Conservation (phyloP, 2,797 vertebrate genomes). For the Trematomus bernacchii region DNA sequence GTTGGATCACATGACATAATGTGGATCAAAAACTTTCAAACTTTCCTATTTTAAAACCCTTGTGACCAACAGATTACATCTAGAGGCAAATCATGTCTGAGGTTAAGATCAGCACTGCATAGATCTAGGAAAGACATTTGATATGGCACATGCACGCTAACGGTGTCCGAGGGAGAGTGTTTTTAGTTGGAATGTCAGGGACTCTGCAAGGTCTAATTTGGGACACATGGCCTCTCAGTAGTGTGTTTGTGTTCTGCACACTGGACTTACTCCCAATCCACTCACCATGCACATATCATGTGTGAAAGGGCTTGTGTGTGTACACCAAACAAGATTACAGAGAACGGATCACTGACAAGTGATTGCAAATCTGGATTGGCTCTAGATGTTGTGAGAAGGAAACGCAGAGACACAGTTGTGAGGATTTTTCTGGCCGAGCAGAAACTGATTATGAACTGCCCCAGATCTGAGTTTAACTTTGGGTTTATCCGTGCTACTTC, state of each 20-base stretch:
- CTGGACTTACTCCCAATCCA: slow-evolving; percentile 36
- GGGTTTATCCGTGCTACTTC: slow-evolving; percentile 6
- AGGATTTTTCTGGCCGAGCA: slow-evolving; percentile 42
- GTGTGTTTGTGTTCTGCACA: slow-evolving; percentile 51
- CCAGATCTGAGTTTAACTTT: slow-evolving; percentile 38
- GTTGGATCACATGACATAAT: not conserved
- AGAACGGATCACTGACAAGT: slow-evolving; percentile 59
- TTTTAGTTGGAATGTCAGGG: slow-evolving; percentile 47
- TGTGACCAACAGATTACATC: slow-evolving; percentile 2
- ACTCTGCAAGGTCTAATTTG: slow-evolving; percentile 67
- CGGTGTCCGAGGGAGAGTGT: slow-evolving; percentile 10
- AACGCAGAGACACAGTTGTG: slow-evolving; percentile 32
- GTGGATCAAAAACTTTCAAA: not conserved
- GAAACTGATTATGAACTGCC: slow-evolving; percentile 53
- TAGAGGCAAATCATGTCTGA: not conserved
- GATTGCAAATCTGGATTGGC: slow-evolving; percentile 52
- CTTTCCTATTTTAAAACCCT: not conserved
- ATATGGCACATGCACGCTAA: slow-evolving; percentile 19
- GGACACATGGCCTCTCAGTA: slow-evolving; percentile 62
- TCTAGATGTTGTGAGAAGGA: slow-evolving; percentile 38
- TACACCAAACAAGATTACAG: slow-evolving; percentile 71
- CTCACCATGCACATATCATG: slow-evolving; percentile 19
- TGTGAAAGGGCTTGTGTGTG: slow-evolving; percentile 47
- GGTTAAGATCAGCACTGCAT: slow-evolving; percentile 17
- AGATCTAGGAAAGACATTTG: slow-evolving; percentile 33